Percentiles rank a stretch among this genome's conserved stretches.
Evolutionary conservation across 92 coral and sea anemone species (phyloP).

Genomic region (Phenganax subtilis): DNA sequence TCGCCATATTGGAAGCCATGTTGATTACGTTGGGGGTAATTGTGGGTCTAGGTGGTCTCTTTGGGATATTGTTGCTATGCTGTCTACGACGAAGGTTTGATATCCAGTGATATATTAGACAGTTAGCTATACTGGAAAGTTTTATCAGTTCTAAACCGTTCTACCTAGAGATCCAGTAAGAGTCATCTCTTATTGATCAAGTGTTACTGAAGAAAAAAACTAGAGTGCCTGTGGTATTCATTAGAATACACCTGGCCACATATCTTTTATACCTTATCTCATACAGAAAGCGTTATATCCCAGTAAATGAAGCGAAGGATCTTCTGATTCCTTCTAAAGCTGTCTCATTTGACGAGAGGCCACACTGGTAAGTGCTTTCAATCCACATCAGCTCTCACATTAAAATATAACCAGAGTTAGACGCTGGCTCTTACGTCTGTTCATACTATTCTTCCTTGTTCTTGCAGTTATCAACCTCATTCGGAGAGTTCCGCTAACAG

Average conservation of each 20-base stretch:
- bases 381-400: neutral
- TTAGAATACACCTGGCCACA: neutral
- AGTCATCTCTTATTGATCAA: neutral
- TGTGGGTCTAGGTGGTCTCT: constrained; percentile 18
- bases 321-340: constrained; percentile 13
- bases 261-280: neutral
- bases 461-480: constrained; percentile 11
- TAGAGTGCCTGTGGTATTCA: neutral
- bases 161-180: neutral
- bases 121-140: neutral
- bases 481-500: neutral
- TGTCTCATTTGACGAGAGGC: constrained; percentile 33
- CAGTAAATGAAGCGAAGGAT: constrained; percentile 21
- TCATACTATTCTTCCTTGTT: neutral
- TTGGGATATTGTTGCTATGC: constrained; percentile 28
- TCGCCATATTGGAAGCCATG: constrained; percentile 17
- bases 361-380: constrained; percentile 20
- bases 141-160: neutral
- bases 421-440: neutral
- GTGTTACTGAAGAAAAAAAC: neutral
- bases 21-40: constrained; percentile 21
- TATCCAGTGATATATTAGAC: neutral
- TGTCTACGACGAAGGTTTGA: constrained; percentile 31
- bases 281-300: constrained; percentile 30
- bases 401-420: neutral